phyloP scores from a whole-genome alignment of 1,140 invertebrate genomes.

The Temnothorax longispinosus region DNA sequence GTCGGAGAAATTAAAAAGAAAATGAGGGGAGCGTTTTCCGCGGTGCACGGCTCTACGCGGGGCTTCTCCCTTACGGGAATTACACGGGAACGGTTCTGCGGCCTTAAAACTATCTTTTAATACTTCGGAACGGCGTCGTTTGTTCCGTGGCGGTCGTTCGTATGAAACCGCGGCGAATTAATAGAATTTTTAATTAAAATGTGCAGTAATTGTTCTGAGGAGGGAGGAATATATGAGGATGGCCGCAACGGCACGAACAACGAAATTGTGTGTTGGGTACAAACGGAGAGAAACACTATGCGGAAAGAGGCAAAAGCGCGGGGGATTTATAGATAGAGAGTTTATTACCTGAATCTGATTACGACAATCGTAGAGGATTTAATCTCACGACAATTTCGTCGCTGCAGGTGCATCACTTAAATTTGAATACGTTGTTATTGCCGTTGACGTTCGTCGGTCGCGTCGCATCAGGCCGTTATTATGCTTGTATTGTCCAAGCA shows the following conservation, averaged over 20 bases:
- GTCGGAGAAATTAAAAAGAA: slow-evolving; percentile 62
- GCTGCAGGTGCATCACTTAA: slow-evolving; percentile 59
- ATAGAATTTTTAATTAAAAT: slow-evolving; percentile 77
- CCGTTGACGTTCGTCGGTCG: slow-evolving; percentile 32
- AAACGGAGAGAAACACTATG: slow-evolving; percentile 38
- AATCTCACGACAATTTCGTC: slow-evolving; percentile 70
- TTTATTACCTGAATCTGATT: slow-evolving; percentile 75
- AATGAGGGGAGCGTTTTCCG: slow-evolving; percentile 25
- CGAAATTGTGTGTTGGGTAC: slow-evolving; percentile 50
- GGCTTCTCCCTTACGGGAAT: slow-evolving; percentile 55
- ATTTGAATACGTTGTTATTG: slow-evolving; percentile 70
- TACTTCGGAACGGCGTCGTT: slow-evolving; percentile 55
- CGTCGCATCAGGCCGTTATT: background rate
- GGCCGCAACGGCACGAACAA: slow-evolving; percentile 38
- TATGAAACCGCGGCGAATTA: slow-evolving; percentile 60
- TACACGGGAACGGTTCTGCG: slow-evolving; percentile 37
- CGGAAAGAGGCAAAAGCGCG: background rate
- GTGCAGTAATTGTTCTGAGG: slow-evolving; percentile 65
- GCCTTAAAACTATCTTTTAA: slow-evolving; percentile 66
- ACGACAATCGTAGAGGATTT: slow-evolving; percentile 69
- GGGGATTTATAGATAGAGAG: slow-evolving; percentile 69
- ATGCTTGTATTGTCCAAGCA: background rate
- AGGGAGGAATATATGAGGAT: slow-evolving; percentile 53
- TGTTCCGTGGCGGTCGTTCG: slow-evolving; percentile 47
- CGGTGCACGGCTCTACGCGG: slow-evolving; percentile 16